Conservation (phyloP, 1,140 invertebrate species). For the Ectropis grisescens region DNA sequence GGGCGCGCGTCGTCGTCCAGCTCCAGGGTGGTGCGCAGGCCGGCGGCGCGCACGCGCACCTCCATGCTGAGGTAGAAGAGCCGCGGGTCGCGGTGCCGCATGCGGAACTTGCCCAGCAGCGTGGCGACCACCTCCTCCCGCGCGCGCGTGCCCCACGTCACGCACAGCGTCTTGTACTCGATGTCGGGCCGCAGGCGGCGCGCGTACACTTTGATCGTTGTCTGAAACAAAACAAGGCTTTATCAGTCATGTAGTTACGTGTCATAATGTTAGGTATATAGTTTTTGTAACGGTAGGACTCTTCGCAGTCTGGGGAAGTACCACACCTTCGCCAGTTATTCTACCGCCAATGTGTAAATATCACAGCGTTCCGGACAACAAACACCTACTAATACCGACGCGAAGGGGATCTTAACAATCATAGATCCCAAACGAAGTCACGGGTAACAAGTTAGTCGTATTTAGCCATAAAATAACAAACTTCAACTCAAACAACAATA, state of each 20-base stretch:
- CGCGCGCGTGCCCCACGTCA: slow-evolving; percentile 87
- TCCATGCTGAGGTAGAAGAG: slow-evolving; percentile 96
- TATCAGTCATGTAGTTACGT: slow-evolving; percentile 2
- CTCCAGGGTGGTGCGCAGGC: slow-evolving; percentile 84
- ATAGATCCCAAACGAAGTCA: too few relatives aligned
- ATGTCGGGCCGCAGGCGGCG: slow-evolving; percentile 90
- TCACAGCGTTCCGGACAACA: too few relatives aligned
- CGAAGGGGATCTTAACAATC: too few relatives aligned
- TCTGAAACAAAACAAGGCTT: slow-evolving; percentile 73
- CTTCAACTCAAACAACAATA: too few relatives aligned
- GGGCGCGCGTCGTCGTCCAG: slow-evolving; percentile 91
- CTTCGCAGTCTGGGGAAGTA: too few relatives aligned
- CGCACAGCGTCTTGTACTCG: slow-evolving; percentile 92
- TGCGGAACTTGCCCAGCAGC: slow-evolving; percentile 90
- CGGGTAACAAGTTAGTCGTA: too few relatives aligned
- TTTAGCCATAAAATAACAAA: too few relatives aligned
- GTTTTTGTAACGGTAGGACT: too few relatives aligned
- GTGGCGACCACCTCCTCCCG: slow-evolving; percentile 88
- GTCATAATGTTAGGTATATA: too few relatives aligned
- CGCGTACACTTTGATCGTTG: slow-evolving; percentile 92
- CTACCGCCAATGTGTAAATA: too few relatives aligned
- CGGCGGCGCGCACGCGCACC: slow-evolving; percentile 85
- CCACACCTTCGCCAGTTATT: too few relatives aligned
- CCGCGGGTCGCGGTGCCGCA: slow-evolving; percentile 91
- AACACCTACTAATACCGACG: too few relatives aligned